These are phyloP conservation scores for Mesoligia furuncula DNA, from an alignment of 2,888 invertebrate genomes.

Conservation along the genomic window DNA sequence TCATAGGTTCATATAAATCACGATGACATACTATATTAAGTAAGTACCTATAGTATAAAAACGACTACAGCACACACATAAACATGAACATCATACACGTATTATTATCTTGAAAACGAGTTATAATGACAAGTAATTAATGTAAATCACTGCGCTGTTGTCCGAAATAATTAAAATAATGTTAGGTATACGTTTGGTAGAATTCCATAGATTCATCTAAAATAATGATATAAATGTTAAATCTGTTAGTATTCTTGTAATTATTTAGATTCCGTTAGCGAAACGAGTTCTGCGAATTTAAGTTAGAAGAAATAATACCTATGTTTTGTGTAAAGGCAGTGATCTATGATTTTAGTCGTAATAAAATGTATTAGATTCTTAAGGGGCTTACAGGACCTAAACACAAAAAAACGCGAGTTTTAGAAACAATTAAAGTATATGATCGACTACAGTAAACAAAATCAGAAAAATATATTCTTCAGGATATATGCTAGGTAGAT, in stretches of 20 bases:
- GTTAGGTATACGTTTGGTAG: constrained; percentile 49
- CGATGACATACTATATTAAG: constrained; percentile 16
- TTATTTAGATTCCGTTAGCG: constrained; percentile 49
- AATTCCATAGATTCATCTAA: constrained; percentile 55
- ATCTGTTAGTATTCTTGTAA: constrained; percentile 41
- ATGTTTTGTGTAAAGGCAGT: background rate
- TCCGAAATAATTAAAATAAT: constrained; percentile 63
- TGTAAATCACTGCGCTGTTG: constrained; percentile 49
- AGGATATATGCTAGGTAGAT: too few species aligned
- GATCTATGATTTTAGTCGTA: constrained; percentile 7
- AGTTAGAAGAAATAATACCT: background rate
- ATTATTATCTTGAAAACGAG: constrained; percentile 51
- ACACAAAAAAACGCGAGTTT: too few species aligned
- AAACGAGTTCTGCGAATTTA: constrained; percentile 46
- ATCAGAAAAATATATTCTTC: too few species aligned
- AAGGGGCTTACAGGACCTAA: too few species aligned
- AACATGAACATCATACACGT: constrained; percentile 58
- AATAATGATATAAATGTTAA: constrained; percentile 17
- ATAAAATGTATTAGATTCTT: too few species aligned
- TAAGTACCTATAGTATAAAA: constrained; percentile 30
- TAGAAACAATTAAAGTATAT: too few species aligned
- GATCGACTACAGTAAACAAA: too few species aligned
- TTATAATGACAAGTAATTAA: constrained; percentile 54
- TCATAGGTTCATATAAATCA: constrained; percentile 38
- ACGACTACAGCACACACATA: constrained; percentile 57